A percentile compares a stretch with the other conserved stretches of the same genome.
Conservation (phyloP, 2,888 invertebrate genomes). For the Tenthredo livida region DNA sequence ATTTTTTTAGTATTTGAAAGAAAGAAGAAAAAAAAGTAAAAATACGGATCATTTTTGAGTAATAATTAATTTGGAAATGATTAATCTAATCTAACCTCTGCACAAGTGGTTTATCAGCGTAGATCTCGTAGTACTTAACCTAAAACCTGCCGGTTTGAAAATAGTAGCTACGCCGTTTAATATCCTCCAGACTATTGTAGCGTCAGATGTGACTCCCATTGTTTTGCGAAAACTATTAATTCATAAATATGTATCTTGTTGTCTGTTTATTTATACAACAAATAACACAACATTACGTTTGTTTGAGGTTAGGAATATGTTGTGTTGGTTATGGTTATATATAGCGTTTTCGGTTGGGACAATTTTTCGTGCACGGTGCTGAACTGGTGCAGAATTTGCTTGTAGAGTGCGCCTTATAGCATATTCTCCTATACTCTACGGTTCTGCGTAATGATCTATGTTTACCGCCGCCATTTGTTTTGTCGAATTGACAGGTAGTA, state of each 20-base stretch:
- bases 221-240: background rate
- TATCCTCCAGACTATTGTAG: slow-evolving; percentile 82
- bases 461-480: slow-evolving; percentile 12
- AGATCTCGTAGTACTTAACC: slow-evolving; percentile 80
- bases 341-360: too few relatives aligned
- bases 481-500: background rate
- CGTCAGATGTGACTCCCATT: slow-evolving; percentile 71
- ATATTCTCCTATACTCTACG: too few relatives aligned
- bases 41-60: slow-evolving; percentile 29
- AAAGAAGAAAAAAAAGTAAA: background rate
- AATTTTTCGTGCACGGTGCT: too few relatives aligned
- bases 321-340: too few relatives aligned
- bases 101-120: slow-evolving; percentile 84
- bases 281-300: background rate
- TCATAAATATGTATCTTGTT: background rate
- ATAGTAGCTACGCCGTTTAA: slow-evolving; percentile 89
- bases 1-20: background rate
- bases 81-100: slow-evolving; percentile 81
- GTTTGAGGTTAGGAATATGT: background rate
- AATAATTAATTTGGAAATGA: slow-evolving; percentile 38
- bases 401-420: too few relatives aligned
- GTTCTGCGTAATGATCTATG: background rate
- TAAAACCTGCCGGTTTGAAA: slow-evolving; percentile 87
- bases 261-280: background rate
- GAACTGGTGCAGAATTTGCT: too few relatives aligned